Conservation (phyloP, 2,888 invertebrate species). For the Tetragnatha montana region DNA sequence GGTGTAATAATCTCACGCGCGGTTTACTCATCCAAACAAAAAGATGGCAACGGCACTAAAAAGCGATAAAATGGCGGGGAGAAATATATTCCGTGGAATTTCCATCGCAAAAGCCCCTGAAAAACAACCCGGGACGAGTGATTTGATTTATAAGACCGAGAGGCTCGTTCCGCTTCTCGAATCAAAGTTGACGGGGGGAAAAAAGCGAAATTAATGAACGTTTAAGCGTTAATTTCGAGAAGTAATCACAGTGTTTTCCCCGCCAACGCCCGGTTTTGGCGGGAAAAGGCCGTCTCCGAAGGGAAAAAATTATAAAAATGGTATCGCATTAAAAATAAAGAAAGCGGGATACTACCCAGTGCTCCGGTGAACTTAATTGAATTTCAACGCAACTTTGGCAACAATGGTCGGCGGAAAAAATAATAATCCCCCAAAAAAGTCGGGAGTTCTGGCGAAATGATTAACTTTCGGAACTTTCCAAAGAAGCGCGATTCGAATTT, state of each 20-base stretch:
- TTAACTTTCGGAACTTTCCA: background rate
- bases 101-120: background rate
- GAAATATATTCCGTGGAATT: background rate
- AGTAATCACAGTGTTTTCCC: slow-evolving; percentile 19
- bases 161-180: background rate
- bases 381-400: slow-evolving; percentile 2
- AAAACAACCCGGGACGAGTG: background rate
- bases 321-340: background rate
- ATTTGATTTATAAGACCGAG: background rate
- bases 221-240: background rate
- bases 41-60: background rate
- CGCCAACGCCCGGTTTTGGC: background rate
- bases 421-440: background rate
- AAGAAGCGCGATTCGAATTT: background rate
- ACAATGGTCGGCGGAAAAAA: background rate
- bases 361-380: background rate
- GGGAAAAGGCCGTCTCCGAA: background rate
- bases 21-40: slow-evolving; percentile 1
- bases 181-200: background rate
- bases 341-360: background rate
- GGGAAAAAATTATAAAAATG: background rate
- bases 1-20: background rate
- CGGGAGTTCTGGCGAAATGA: background rate
- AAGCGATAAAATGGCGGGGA: background rate
- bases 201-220: slow-evolving; percentile 26